Evolutionary conservation across 2,888 invertebrate species (phyloP).

Genomic region (Drosophila prostipennis): DNA sequence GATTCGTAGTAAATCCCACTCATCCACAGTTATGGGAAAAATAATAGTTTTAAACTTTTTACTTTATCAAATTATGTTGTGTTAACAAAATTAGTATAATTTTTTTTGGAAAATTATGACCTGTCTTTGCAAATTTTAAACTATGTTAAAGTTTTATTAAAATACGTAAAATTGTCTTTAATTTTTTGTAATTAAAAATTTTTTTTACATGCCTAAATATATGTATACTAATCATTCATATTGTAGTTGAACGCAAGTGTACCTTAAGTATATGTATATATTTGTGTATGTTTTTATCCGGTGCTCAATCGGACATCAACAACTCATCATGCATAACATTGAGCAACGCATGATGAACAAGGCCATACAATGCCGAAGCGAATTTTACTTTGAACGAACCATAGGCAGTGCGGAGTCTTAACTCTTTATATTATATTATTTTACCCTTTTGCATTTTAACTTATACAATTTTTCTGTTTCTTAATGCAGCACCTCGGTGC

Average conservation of each 20-base stretch:
- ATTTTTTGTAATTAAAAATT: background rate
- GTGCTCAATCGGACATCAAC: constrained; percentile 4
- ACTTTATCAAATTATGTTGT: background rate
- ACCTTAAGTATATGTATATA: background rate
- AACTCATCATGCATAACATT: constrained; percentile 22
- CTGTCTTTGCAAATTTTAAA: no score
- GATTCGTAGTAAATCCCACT: background rate
- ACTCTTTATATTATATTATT: background rate
- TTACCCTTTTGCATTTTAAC: no score
- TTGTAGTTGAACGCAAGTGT: background rate
- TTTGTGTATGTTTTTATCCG: background rate
- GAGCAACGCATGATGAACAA: constrained; percentile 18
- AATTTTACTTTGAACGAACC: constrained; percentile 4
- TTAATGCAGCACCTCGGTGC: constrained; percentile 89
- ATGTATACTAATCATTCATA: no score
- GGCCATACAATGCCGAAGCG: constrained; percentile 1
- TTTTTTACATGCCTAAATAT: no score
- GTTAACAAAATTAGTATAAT: background rate
- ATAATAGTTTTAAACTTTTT: background rate
- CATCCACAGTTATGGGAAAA: background rate
- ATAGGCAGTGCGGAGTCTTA: background rate
- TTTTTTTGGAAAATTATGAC: no score
- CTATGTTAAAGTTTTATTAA: no score
- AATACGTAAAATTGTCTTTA: background rate
- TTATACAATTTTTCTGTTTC: background rate